phyloP scores from a whole-genome alignment of 2,888 invertebrate species.

The Dryobotodes eremita region DNA sequence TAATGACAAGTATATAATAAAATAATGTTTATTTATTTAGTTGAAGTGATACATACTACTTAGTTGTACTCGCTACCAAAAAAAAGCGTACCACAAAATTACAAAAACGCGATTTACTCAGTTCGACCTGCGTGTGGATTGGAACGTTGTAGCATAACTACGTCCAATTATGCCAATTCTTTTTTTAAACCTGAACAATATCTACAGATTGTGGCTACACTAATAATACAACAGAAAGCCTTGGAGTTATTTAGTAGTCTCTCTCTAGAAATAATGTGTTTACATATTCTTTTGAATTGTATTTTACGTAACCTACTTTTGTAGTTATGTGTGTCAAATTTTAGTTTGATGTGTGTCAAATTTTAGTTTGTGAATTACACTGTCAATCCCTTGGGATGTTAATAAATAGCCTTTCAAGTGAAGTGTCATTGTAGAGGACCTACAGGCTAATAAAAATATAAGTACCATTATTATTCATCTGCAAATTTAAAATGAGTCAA shows the following conservation, averaged over 20 bases:
- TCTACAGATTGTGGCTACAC: background rate
- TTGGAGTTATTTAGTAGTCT: no score
- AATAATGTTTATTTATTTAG: no score
- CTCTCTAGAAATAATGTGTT: background rate
- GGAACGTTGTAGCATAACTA: no score
- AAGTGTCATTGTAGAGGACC: background rate
- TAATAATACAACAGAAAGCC: background rate
- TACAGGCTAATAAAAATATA: background rate
- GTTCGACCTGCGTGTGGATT: no score
- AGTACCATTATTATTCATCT: background rate
- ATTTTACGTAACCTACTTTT: background rate
- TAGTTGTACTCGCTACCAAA: no score
- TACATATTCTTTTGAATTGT: background rate
- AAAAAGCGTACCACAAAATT: no score
- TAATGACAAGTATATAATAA: no score
- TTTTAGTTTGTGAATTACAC: background rate
- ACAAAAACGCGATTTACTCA: no score
- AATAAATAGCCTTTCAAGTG: background rate
- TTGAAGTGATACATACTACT: no score
- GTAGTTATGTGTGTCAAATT: background rate
- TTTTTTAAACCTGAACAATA: background rate
- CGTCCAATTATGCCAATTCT: no score
- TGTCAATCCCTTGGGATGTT: no score
- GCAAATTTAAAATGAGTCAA: background rate
- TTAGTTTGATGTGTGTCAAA: background rate